A percentile compares a stretch with the other conserved stretches of the same genome.
Conservation (phyloP, 2,888 invertebrate species). For the Conomelus anceps region DNA sequence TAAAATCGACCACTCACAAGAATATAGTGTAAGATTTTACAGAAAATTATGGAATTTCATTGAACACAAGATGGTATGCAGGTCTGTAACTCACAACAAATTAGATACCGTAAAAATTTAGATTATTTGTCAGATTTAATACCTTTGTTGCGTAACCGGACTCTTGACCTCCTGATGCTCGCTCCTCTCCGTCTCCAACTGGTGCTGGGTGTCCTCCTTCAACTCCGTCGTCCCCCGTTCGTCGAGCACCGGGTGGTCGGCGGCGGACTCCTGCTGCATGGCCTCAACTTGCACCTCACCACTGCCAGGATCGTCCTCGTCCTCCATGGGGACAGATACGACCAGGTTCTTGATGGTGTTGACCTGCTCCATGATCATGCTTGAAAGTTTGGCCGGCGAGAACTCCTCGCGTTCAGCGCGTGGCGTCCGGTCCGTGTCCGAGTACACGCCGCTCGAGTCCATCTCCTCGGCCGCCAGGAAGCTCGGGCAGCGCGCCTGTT, state of each 20-base stretch:
- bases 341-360: constrained; percentile 32
- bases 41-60: no score
- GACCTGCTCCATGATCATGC: constrained; percentile 30
- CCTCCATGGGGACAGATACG: constrained; percentile 20
- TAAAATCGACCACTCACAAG: no score
- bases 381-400: constrained; percentile 35
- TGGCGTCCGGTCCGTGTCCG: constrained; percentile 72
- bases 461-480: constrained; percentile 59
- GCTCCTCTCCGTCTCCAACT: constrained; percentile 22
- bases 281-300: not conserved
- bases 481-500: constrained; percentile 27
- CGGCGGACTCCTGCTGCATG: not conserved
- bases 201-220: constrained; percentile 20
- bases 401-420: constrained; percentile 46
- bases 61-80: no score
- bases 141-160: constrained; percentile 14
- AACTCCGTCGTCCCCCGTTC: constrained; percentile 32
- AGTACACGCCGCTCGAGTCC: constrained; percentile 86
- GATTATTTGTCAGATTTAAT: constrained; percentile 11
- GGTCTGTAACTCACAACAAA: no score
- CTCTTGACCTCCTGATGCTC: constrained; percentile 21
- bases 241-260: constrained; percentile 21
- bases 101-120: no score
- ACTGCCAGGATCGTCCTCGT: constrained; percentile 5
- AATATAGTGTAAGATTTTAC: no score